Evolutionary conservation across 1,140 invertebrate species (phyloP).

Genomic region (Ladona fulva): DNA sequence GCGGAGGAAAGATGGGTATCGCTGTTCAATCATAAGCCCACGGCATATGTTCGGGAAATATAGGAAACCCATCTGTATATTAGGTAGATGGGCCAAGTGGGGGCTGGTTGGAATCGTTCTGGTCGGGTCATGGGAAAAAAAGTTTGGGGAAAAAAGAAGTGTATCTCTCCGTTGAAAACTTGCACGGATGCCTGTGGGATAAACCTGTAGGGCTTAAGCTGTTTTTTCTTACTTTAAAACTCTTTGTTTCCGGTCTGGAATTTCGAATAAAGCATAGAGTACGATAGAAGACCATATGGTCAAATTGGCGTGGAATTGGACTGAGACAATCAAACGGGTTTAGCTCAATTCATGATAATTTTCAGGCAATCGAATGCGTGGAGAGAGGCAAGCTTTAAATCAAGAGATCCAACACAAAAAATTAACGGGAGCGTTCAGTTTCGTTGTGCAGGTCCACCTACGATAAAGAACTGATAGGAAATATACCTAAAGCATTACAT

Average conservation of each 20-base stretch:
- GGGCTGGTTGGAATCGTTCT: background rate
- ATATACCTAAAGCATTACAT: too few relatives aligned
- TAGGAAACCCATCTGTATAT: background rate
- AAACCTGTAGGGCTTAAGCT: background rate
- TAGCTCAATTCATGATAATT: too few relatives aligned
- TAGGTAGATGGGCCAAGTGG: background rate
- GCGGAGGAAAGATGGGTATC: background rate
- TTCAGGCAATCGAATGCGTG: too few relatives aligned
- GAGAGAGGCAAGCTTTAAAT: too few relatives aligned
- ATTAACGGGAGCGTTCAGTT: too few relatives aligned
- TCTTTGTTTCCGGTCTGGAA: background rate
- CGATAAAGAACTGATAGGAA: too few relatives aligned
- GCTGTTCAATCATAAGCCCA: conserved; percentile 4
- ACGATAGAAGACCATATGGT: too few relatives aligned
- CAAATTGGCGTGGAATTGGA: too few relatives aligned
- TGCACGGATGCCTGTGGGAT: background rate
- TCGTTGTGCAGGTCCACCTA: too few relatives aligned
- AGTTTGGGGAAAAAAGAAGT: background rate
- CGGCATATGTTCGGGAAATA: background rate
- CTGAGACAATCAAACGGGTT: too few relatives aligned
- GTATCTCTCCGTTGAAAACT: background rate
- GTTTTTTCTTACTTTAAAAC: background rate
- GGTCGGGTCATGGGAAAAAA: background rate
- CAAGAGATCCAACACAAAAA: too few relatives aligned
- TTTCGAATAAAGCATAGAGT: background rate